These are phyloP conservation scores for Euzophera pinguis DNA, from an alignment of 2,888 invertebrate genomes.

Conservation along the genomic window DNA sequence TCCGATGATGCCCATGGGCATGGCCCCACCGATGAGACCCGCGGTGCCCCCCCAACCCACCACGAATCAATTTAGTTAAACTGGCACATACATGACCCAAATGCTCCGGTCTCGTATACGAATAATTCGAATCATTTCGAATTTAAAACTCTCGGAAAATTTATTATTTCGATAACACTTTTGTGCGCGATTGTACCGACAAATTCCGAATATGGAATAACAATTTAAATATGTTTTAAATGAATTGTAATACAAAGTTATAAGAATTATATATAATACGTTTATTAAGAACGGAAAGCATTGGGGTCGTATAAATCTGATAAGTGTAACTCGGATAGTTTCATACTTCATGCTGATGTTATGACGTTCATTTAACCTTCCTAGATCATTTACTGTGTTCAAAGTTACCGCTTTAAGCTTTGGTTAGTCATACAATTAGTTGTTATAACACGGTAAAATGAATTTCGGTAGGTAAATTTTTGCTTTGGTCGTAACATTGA, in stretches of 20 bases:
- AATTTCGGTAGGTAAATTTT: not conserved
- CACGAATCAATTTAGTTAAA: conserved; percentile 73
- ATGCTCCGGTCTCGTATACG: conserved; percentile 21
- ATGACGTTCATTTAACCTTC: not conserved
- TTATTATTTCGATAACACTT: not conserved
- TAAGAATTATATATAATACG: not conserved
- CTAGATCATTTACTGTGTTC: conserved; percentile 17
- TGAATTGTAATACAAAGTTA: not conserved
- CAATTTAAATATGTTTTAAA: not conserved
- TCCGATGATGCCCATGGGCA: conserved; percentile 61
- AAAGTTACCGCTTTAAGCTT: conserved; percentile 19
- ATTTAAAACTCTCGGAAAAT: conserved; percentile 3
- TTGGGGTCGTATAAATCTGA: conserved; percentile 20
- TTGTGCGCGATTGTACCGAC: conserved; percentile 3
- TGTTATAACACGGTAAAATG: conserved; percentile 3
- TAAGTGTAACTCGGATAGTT: conserved; percentile 22
- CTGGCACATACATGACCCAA: conserved; percentile 27
- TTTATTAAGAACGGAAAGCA: conserved; percentile 4
- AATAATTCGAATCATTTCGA: conserved; percentile 3
- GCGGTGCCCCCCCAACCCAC: conserved; percentile 59
- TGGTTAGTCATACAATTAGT: conserved; percentile 12
- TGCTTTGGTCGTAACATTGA: not conserved
- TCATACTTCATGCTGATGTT: conserved; percentile 9
- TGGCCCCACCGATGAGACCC: conserved; percentile 63
- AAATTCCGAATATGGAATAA: not conserved